These are phyloP conservation scores for Euproctis similis DNA, from an alignment of 2,888 invertebrate species.

Conservation along the genomic window DNA sequence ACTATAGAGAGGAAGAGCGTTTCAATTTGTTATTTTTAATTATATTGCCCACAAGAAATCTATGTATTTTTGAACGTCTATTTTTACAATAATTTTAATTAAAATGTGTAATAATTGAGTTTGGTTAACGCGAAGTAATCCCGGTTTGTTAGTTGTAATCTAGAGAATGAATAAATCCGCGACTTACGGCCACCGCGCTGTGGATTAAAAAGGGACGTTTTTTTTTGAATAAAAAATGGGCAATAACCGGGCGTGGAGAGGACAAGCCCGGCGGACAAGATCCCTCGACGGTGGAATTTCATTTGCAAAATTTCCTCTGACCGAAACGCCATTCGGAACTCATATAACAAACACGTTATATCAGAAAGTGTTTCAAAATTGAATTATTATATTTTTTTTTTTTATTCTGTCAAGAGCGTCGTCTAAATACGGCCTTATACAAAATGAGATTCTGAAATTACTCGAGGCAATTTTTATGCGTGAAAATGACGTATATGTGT, in stretches of 20 bases:
- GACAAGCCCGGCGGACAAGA: constrained; percentile 35
- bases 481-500: constrained; percentile 24
- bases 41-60: too few relatives aligned
- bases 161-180: constrained; percentile 56
- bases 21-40: too few relatives aligned
- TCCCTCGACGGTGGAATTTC: constrained; percentile 48
- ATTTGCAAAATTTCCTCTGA: constrained; percentile 52
- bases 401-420: constrained; percentile 23
- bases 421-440: constrained; percentile 17
- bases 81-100: too few relatives aligned
- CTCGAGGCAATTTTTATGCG: constrained; percentile 25
- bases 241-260: constrained; percentile 45
- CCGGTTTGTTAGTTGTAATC: constrained; percentile 47
- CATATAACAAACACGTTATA: constrained; percentile 27
- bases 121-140: too few relatives aligned
- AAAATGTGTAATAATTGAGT: too few relatives aligned
- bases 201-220: constrained; percentile 55
- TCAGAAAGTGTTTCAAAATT: constrained; percentile 27
- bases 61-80: too few relatives aligned
- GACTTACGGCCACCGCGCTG: constrained; percentile 43
- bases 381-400: too few relatives aligned
- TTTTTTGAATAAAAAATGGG: constrained; percentile 54
- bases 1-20: too few relatives aligned
- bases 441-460: constrained; percentile 27
- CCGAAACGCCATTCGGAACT: constrained; percentile 40